Evolutionary conservation across 2,113 vertebrate species (phyloP).

Genomic region (Hypanus sabinus): DNA sequence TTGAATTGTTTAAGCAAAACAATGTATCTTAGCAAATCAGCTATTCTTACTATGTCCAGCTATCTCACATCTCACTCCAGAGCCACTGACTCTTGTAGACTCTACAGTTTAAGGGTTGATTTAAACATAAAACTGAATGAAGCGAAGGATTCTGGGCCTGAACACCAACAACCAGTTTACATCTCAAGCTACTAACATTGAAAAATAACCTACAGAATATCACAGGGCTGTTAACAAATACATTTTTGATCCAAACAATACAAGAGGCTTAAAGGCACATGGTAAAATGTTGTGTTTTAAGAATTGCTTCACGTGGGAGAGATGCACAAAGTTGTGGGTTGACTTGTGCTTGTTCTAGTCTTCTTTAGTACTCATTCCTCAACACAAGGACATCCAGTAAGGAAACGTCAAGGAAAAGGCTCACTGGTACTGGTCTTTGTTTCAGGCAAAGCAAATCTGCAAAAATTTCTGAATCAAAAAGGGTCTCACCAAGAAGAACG

Average conservation of each 20-base stretch:
- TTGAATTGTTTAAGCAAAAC: no score
- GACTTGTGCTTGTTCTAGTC: no score
- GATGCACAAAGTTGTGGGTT: not conserved
- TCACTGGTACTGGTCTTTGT: not conserved
- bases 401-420: not conserved
- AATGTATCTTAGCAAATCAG: no score
- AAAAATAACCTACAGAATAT: no score
- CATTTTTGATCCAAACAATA: not conserved
- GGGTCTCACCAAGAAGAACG: slow-evolving; percentile 49
- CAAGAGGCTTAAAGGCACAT: not conserved
- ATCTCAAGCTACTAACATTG: no score
- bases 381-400: not conserved
- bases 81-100: no score
- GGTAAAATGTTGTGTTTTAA: not conserved
- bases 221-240: not conserved
- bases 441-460: slow-evolving; percentile 60
- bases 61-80: no score
- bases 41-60: no score
- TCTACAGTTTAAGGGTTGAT: no score
- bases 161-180: not conserved
- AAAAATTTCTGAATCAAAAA: slow-evolving; percentile 55
- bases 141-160: not conserved
- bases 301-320: not conserved
- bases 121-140: not conserved
- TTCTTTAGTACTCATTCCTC: not conserved